Percentiles rank a stretch among this genome's conserved stretches.
Conservation (phyloP, 2,113 vertebrate species). For the Calidris pygmaea region DNA sequence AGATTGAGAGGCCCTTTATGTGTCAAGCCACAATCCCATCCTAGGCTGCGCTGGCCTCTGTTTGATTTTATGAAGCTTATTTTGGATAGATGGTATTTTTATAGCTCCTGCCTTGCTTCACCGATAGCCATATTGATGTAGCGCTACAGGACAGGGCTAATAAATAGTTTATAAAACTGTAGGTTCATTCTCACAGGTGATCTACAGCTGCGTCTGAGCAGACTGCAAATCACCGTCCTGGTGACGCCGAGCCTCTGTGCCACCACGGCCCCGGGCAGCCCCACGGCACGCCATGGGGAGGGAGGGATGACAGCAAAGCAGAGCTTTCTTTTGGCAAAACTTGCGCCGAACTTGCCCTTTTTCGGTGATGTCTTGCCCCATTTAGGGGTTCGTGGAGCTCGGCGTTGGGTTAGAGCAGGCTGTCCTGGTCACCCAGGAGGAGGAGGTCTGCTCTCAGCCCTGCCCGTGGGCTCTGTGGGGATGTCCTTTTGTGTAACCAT, state of each 20-base stretch:
- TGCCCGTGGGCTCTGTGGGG: rapidly evolving
- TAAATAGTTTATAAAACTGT: conserved; percentile 80
- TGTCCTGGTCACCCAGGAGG: rapidly evolving
- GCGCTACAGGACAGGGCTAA: conserved; percentile 72
- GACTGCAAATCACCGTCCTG: conserved; percentile 29
- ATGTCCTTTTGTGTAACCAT: neutral
- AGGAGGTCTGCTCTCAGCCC: neutral
- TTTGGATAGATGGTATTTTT: conserved; percentile 79
- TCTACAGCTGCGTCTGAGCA: conserved; percentile 55
- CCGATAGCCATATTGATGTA: conserved; percentile 73
- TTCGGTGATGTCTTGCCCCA: neutral
- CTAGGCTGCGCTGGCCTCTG: conserved; percentile 54
- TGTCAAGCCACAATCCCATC: conserved; percentile 72
- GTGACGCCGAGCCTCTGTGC: neutral
- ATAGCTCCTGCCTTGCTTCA: conserved; percentile 78
- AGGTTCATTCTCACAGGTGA: conserved; percentile 70
- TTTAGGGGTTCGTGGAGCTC: neutral
- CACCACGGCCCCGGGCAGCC: rapidly evolving
- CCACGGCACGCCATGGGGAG: rapidly evolving
- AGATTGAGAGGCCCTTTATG: conserved; percentile 75
- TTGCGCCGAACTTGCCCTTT: neutral
- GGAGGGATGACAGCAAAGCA: neutral
- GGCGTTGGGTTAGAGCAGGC: neutral
- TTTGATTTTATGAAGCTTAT: conserved; percentile 78
- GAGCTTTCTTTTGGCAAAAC: neutral